These are phyloP conservation scores for Tiliacea aurago DNA, from an alignment of 2,888 invertebrate species.

Conservation along the genomic window DNA sequence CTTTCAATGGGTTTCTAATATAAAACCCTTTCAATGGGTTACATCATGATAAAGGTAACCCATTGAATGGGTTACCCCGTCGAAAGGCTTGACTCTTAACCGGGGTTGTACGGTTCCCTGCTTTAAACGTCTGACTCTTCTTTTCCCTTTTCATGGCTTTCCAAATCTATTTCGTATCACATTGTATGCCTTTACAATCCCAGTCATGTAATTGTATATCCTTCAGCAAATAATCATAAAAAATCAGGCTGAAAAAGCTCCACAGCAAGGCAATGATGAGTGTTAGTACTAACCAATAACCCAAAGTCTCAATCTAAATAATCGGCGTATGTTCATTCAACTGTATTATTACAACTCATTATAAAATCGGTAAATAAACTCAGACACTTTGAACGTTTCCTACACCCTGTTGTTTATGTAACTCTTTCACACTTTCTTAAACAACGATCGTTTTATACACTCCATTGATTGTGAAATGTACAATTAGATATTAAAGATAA, in stretches of 20 bases:
- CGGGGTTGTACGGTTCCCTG: too few relatives aligned
- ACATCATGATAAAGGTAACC: too few relatives aligned
- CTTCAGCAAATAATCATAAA: neutral
- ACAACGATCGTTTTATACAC: conserved; percentile 35
- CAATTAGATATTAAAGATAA: conserved; percentile 21
- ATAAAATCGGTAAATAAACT: conserved; percentile 44
- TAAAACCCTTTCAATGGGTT: too few relatives aligned
- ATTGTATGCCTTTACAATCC: neutral
- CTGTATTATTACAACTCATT: conserved; percentile 33
- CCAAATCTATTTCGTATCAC: neutral
- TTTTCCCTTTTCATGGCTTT: neutral
- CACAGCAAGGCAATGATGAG: neutral
- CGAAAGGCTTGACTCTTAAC: too few relatives aligned
- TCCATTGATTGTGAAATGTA: conserved; percentile 27
- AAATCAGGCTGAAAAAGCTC: neutral
- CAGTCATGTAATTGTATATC: neutral
- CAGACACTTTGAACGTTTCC: conserved; percentile 42
- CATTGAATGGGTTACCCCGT: too few relatives aligned
- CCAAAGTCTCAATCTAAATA: conserved; percentile 1
- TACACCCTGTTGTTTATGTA: conserved; percentile 37
- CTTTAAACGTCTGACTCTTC: too few relatives aligned
- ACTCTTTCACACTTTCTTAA: conserved; percentile 58
- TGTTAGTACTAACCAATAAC: conserved; percentile 3
- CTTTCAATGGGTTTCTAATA: too few relatives aligned
- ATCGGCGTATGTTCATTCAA: conserved; percentile 24